A percentile compares a stretch with the other conserved stretches of the same genome.
phyloP scores from a whole-genome alignment of 2,888 invertebrate species.

The Macropis europaea region DNA sequence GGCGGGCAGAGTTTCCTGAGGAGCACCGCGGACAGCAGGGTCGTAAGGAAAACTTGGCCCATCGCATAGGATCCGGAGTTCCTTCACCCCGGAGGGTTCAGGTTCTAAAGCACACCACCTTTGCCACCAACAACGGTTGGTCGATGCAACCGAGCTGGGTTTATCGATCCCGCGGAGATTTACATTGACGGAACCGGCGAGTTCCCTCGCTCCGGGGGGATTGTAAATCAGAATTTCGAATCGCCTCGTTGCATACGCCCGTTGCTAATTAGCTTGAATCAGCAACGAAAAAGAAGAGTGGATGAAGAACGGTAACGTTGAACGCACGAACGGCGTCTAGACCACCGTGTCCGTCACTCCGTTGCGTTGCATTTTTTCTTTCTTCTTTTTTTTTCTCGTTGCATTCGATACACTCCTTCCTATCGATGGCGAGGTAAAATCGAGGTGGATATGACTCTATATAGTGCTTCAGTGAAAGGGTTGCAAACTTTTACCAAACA shows the following conservation, averaged over 20 bases:
- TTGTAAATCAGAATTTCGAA: conserved; percentile 71
- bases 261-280: conserved; percentile 48
- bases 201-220: conserved; percentile 62
- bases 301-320: background rate
- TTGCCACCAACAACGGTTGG: conserved; percentile 59
- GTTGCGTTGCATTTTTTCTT: background rate
- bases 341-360: conserved; percentile 22
- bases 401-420: background rate
- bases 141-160: conserved; percentile 59
- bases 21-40: conserved; percentile 20
- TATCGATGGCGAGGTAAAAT: background rate
- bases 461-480: too few relatives aligned
- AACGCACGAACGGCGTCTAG: background rate
- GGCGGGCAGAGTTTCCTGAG: background rate
- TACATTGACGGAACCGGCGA: conserved; percentile 69
- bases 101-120: conserved; percentile 70
- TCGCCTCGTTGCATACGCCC: conserved; percentile 44
- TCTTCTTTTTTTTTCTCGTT: background rate
- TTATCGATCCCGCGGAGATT: conserved; percentile 76
- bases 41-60: conserved; percentile 47
- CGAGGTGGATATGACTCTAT: background rate
- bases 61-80: conserved; percentile 67
- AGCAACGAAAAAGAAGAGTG: background rate
- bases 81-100: conserved; percentile 72
- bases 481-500: too few relatives aligned